Conservation (phyloP, 2,888 invertebrate species). For the Zygothrica quintamaculata region DNA sequence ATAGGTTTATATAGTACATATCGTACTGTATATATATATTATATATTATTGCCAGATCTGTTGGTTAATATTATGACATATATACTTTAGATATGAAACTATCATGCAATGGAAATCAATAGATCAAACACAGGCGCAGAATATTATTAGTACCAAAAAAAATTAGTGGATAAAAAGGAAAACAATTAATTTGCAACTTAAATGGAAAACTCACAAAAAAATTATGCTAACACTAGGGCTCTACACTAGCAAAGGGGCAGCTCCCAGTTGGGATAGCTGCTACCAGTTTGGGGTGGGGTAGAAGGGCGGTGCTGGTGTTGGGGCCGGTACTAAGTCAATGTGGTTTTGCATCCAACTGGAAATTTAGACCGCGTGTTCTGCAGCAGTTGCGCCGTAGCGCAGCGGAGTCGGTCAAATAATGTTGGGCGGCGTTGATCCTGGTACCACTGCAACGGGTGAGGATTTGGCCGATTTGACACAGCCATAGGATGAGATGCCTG, state of each 20-base stretch:
- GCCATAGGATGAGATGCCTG: slow-evolving; percentile 81
- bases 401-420: slow-evolving; percentile 85
- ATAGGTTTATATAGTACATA: background rate
- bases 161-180: no score
- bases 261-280: slow-evolving; percentile 21
- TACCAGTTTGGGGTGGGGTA: slow-evolving; percentile 22
- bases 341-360: background rate
- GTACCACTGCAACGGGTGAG: slow-evolving; percentile 79
- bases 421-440: slow-evolving; percentile 81
- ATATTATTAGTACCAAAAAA: no score
- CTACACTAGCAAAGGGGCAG: slow-evolving; percentile 49
- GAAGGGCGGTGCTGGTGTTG: slow-evolving; percentile 3
- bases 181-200: slow-evolving; percentile 35
- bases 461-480: slow-evolving; percentile 84
- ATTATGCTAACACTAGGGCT: slow-evolving; percentile 63
- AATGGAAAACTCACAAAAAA: slow-evolving; percentile 29
- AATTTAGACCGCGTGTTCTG: slow-evolving; percentile 82
- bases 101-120: slow-evolving; percentile 27
- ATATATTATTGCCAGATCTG: background rate
- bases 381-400: slow-evolving; percentile 84
- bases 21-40: background rate
- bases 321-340: background rate
- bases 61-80: no score
- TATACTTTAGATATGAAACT: no score
- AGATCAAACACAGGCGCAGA: slow-evolving; percentile 20